Evolutionary conservation across 2,113 vertebrate species (phyloP), one percentile per base, ranked within the genome.

Genomic region (Callipepla californica): DNA sequence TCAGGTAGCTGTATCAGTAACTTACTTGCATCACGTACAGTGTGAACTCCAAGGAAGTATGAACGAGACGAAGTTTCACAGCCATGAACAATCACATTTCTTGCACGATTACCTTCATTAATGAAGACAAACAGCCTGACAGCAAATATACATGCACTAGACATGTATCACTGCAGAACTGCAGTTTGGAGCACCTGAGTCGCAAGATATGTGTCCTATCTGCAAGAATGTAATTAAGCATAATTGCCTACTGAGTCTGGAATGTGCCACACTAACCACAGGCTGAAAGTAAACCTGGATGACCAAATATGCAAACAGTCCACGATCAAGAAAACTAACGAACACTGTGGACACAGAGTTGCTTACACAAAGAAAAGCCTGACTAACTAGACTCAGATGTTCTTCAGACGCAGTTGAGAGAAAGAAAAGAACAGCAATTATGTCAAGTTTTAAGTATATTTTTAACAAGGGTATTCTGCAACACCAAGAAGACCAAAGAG

Each of bases 71-170:
- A 85, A 88, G 62, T 89, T 95, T 65, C 50, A 85, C 32, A 90
- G 70, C 28, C 81, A 84, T 81, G 93, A 86, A 87, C 65, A 96
- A 95, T 92, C 55, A 66, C 3, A 19, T 45, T 57, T 93, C 91
- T 91, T 87, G 78, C 73, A 86, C 50, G 17, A 85, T 63, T 78
- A 93, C 75, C 74, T 86, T 93, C 63, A 94, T 62, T 73, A 85
- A 85, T 62, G 72, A 90, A 93, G 92, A 85, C 59, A 75, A 20
- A 91, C 80, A 85, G 95, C 80, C 69, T 87, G 86, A 95, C 63
- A 96, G 80, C 87, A 97, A 95, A 84, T 93, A 82, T 0, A 26
- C 75, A 91, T 89, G 92, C 83, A 53, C 90, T 47, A 87, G 93
- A 89, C 72, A 17, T 1, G 47, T 62, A 72, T 67, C 0, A 3